These are phyloP conservation scores for Caligus rogercresseyi DNA, from an alignment of 1,140 invertebrate species.

Conservation along the genomic window DNA sequence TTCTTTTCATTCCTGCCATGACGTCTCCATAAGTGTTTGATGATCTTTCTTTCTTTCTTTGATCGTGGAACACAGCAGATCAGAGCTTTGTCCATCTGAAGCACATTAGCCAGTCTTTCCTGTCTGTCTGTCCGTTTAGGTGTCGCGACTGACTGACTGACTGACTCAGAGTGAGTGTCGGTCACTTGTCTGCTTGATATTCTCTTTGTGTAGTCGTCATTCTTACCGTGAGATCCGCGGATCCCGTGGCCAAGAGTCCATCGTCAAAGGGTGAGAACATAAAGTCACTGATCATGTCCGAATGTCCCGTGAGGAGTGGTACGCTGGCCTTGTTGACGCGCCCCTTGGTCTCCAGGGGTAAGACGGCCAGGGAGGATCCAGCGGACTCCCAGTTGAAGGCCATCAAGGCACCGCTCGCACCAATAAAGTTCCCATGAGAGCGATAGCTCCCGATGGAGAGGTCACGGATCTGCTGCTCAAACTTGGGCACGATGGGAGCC, in stretches of 20 bases:
- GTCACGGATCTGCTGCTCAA: constrained; percentile 71
- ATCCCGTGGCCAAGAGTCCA: constrained; percentile 67
- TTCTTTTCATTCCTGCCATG: too few species aligned
- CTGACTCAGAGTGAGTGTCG: not conserved
- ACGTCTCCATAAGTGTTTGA: too few species aligned
- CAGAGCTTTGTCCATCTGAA: too few species aligned
- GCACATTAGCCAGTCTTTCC: too few species aligned
- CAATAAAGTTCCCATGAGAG: constrained; percentile 81
- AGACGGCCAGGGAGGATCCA: constrained; percentile 64
- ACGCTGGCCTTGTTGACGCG: constrained; percentile 57
- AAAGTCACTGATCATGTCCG: constrained; percentile 81
- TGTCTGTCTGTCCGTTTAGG: too few species aligned
- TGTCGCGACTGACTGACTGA: too few species aligned
- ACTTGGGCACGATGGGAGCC: constrained; percentile 72
- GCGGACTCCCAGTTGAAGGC: constrained; percentile 64
- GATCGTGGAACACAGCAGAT: too few species aligned
- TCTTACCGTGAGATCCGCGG: constrained; percentile 65
- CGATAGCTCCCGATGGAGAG: constrained; percentile 73
- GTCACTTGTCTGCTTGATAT: not conserved
- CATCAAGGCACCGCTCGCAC: constrained; percentile 75
- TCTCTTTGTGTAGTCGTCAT: constrained; percentile 3
- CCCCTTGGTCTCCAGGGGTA: constrained; percentile 66
- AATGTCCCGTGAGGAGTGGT: constrained; percentile 48
- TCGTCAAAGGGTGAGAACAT: constrained; percentile 88
- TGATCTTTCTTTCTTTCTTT: too few species aligned